Conservation (phyloP, 2,888 invertebrate genomes). For the Brenthis ino region DNA sequence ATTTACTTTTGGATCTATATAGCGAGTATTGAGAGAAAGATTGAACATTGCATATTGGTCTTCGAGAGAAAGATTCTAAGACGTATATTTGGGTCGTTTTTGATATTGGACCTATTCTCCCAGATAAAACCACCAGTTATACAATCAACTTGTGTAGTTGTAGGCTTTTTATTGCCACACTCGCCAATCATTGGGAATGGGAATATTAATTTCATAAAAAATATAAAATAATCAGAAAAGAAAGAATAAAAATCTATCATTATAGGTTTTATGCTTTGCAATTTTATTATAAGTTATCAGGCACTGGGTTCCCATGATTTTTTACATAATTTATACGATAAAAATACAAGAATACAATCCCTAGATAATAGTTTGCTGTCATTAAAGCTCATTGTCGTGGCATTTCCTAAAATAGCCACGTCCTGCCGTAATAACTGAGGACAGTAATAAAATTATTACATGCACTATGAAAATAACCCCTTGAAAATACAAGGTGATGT, state of each 20-base stretch:
- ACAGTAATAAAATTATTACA: conserved; percentile 64
- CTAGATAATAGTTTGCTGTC: conserved; percentile 41
- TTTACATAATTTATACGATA: conserved; percentile 31
- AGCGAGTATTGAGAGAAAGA: no score
- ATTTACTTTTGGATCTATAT: no score
- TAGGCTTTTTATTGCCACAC: no score
- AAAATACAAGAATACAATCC: conserved; percentile 36
- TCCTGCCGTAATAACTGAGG: conserved; percentile 55
- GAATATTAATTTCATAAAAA: background rate
- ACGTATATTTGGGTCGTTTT: no score
- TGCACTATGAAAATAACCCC: conserved; percentile 29
- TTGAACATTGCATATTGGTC: no score
- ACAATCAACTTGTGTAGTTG: no score
- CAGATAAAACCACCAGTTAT: no score
- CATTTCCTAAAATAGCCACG: conserved; percentile 60
- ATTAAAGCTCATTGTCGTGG: conserved; percentile 57
- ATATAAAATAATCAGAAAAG: background rate
- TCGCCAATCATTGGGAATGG: no score
- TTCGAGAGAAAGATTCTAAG: no score
- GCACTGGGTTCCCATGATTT: conserved; percentile 5
- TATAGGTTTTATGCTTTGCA: background rate
- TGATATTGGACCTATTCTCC: no score
- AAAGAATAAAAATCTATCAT: background rate
- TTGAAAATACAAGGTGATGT: conserved; percentile 6
- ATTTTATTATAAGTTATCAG: background rate